phyloP scores from a whole-genome alignment of 2,113 vertebrate genomes.

The Okapia johnstoni region DNA sequence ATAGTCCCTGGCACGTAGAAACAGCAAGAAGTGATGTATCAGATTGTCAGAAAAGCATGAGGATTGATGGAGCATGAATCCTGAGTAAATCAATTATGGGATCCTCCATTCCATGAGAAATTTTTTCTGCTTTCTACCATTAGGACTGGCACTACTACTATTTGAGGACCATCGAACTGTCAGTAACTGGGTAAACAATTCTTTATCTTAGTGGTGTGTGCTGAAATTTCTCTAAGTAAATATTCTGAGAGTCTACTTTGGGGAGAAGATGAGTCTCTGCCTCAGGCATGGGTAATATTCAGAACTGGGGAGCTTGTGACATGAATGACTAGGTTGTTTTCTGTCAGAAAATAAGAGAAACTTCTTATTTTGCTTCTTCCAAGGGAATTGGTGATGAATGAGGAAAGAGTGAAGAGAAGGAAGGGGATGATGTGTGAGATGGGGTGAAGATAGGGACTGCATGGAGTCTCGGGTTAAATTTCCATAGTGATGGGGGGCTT shows the following conservation, averaged over 20 bases:
- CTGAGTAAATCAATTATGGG: neutral
- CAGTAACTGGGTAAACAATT: neutral
- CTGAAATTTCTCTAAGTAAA: neutral
- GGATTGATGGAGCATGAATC: neutral
- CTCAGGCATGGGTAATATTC: neutral
- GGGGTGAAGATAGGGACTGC: neutral
- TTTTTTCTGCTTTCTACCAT: neutral
- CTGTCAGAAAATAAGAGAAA: neutral
- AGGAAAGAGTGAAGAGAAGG: neutral
- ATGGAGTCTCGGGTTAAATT: neutral
- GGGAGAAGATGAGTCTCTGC: neutral
- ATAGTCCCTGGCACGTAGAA: neutral
- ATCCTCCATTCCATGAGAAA: neutral
- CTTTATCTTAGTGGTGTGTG: neutral
- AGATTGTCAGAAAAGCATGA: neutral
- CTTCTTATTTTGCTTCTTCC: neutral
- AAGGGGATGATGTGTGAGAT: neutral
- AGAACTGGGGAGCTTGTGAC: neutral
- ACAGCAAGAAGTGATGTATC: neutral
- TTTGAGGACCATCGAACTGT: neutral
- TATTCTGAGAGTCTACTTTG: neutral
- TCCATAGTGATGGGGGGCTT: neutral
- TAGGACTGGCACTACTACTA: neutral
- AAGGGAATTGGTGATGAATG: neutral
- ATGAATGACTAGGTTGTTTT: neutral